These are phyloP conservation scores for Falco punctatus DNA, from an alignment of 2,113 vertebrate genomes.

Conservation along the genomic window DNA sequence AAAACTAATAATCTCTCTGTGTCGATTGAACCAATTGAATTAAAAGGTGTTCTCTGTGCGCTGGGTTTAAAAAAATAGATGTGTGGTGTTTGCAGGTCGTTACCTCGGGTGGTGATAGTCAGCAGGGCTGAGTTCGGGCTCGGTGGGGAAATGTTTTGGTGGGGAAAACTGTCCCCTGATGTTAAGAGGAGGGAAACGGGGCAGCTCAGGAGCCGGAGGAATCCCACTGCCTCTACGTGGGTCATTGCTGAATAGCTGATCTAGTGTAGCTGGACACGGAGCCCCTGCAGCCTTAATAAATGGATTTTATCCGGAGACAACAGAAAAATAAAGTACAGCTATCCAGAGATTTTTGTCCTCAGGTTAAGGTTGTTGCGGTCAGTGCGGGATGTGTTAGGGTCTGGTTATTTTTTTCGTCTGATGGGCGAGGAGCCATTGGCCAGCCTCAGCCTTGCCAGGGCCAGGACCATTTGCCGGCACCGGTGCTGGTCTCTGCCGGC, in stretches of 20 bases:
- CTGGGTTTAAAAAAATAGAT: neutral
- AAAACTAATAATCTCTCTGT: constrained; percentile 63
- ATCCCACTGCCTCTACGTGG: fast-evolving
- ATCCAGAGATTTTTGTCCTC: neutral
- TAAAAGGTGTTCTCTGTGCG: constrained; percentile 11
- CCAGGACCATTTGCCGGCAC: neutral
- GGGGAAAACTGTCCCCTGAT: neutral
- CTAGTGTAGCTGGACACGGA: neutral
- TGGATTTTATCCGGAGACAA: neutral
- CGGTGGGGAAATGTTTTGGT: too few relatives aligned
- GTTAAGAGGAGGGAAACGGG: neutral
- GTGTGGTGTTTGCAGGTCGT: neutral
- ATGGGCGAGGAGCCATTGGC: neutral
- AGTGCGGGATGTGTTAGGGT: neutral
- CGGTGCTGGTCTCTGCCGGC: neutral
- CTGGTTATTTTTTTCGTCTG: neutral
- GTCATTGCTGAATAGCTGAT: neutral
- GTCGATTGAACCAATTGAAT: constrained; percentile 25
- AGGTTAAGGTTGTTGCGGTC: neutral
- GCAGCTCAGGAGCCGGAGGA: neutral
- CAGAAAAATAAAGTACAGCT: fast-evolving
- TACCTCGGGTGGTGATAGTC: fast-evolving
- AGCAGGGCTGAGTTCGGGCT: neutral
- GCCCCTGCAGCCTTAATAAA: neutral
- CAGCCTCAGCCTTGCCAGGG: neutral